Evolutionary conservation across 2,888 invertebrate species (phyloP).

Genomic region (Plagiodera versicolora): DNA sequence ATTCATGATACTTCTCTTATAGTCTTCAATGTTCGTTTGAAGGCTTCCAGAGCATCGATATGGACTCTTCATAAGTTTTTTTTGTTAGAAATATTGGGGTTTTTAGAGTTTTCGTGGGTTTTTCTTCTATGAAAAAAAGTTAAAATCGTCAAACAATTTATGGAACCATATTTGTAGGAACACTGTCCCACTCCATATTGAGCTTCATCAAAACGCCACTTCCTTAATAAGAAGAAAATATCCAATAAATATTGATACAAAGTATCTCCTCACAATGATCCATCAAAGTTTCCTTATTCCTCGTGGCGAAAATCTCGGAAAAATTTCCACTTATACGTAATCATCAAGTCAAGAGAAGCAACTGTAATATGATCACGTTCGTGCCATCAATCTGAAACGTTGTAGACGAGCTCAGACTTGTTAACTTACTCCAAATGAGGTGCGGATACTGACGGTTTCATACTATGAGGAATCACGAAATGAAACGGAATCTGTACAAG

Average conservation of each 20-base stretch:
- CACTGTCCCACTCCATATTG: too few species aligned
- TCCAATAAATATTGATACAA: neutral
- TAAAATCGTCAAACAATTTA: too few species aligned
- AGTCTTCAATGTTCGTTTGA: too few species aligned
- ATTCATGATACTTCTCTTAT: too few species aligned
- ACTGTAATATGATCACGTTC: conserved; percentile 35
- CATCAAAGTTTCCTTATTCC: neutral
- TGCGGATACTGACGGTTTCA: neutral
- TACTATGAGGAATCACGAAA: neutral
- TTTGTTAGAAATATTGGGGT: too few species aligned
- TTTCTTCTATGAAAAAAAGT: too few species aligned
- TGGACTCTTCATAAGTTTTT: too few species aligned
- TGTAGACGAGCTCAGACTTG: conserved; percentile 33
- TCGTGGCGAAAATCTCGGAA: neutral
- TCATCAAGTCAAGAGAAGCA: conserved; percentile 15
- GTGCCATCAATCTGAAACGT: conserved; percentile 34
- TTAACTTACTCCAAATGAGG: conserved; percentile 25
- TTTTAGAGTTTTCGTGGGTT: too few species aligned
- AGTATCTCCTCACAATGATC: neutral
- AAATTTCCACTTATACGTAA: neutral
- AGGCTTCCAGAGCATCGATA: too few species aligned
- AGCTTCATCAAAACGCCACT: neutral
- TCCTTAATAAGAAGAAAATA: neutral
- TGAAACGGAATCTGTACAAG: neutral
- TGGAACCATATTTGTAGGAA: too few species aligned